Percentiles rank a stretch among this genome's conserved stretches.
Conservation (phyloP, 2,888 invertebrate genomes). For the Dermolepida albohirtum region DNA sequence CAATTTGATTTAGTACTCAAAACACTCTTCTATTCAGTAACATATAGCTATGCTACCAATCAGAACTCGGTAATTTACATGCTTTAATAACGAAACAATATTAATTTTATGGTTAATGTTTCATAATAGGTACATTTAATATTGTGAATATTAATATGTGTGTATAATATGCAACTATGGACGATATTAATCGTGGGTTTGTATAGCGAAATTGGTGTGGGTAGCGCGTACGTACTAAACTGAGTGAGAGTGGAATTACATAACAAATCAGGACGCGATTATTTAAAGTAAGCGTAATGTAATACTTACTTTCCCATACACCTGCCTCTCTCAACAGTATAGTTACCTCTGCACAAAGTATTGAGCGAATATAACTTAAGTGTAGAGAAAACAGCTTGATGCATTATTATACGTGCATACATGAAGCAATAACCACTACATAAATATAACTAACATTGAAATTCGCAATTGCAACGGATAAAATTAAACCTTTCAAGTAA, state of each 20-base stretch:
- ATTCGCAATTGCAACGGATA: no score
- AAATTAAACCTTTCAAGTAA: no score
- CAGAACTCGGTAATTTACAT: conserved; percentile 9
- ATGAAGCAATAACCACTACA: no score
- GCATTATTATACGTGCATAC: no score
- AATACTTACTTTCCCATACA: conserved; percentile 16
- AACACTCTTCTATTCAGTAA: no score
- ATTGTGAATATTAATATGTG: conserved; percentile 12
- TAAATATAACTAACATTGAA: no score
- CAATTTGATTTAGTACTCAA: no score
- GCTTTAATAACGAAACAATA: conserved; percentile 3
- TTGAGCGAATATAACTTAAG: no score
- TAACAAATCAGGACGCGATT: conserved; percentile 15
- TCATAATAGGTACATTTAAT: conserved; percentile 23
- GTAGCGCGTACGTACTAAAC: conserved; percentile 4
- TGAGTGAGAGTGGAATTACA: conserved; percentile 14
- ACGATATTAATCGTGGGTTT: no score
- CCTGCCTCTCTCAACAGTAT: not conserved
- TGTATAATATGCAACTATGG: not conserved
- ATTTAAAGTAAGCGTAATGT: conserved; percentile 10
- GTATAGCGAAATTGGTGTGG: conserved; percentile 4
- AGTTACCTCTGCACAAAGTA: no score
- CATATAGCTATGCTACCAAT: no score
- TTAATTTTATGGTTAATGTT: conserved; percentile 29
- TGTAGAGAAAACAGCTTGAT: no score